phyloP scores from a whole-genome alignment of 2,888 invertebrate species.

The Aquatica leii region DNA sequence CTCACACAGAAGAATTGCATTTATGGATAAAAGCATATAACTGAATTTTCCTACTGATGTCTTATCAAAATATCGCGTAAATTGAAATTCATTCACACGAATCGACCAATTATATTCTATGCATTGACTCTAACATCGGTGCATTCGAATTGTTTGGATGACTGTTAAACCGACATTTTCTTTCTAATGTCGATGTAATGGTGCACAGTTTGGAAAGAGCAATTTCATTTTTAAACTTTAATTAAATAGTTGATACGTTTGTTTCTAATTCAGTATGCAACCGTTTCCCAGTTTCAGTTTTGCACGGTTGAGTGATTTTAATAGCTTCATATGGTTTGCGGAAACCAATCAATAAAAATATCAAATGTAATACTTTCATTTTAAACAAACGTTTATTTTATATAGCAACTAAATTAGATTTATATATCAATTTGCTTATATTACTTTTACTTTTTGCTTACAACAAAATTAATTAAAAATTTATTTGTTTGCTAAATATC shows the following conservation, averaged over 20 bases:
- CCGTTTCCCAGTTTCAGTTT: conserved; percentile 18
- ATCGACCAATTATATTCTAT: conserved; percentile 39
- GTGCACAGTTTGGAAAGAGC: conserved; percentile 57
- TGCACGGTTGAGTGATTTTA: conserved; percentile 10
- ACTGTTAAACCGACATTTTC: conserved; percentile 52
- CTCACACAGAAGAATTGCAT: too few relatives aligned
- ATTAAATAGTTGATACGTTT: conserved; percentile 54
- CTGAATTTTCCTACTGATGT: conserved; percentile 35
- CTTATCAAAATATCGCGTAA: conserved; percentile 56
- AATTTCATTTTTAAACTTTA: conserved; percentile 58
- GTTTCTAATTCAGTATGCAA: conserved; percentile 40
- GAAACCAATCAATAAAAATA: too few relatives aligned
- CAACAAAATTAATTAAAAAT: too few relatives aligned
- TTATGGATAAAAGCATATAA: too few relatives aligned
- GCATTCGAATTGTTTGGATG: conserved; percentile 38
- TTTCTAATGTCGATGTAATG: conserved; percentile 57
- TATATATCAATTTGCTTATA: too few relatives aligned
- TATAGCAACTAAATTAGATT: too few relatives aligned
- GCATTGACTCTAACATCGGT: conserved; percentile 12
- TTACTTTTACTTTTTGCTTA: too few relatives aligned
- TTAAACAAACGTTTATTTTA: too few relatives aligned
- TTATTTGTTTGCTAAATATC: too few relatives aligned
- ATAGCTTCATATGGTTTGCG: too few relatives aligned
- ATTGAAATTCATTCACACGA: conserved; percentile 56
- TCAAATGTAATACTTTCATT: too few relatives aligned